Conservation (phyloP, 2,113 vertebrate genomes). For the Suncus etruscus region DNA sequence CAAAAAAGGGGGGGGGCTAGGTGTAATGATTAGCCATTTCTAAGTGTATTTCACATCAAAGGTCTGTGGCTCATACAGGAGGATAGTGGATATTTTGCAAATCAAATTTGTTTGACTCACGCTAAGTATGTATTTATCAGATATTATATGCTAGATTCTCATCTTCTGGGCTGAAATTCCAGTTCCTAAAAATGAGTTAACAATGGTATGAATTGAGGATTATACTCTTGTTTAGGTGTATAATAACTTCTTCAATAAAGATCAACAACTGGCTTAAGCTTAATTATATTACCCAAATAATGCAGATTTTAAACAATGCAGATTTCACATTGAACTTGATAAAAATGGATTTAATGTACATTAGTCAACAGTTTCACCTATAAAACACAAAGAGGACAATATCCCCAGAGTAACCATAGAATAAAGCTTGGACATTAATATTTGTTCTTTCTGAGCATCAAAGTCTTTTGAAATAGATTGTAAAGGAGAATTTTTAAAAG, state of each 20-base stretch:
- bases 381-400: constrained; percentile 34
- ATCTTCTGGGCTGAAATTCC: background rate
- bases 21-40: background rate
- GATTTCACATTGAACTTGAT: background rate
- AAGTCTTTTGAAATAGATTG: constrained; percentile 8
- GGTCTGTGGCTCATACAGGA: background rate
- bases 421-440: constrained; percentile 15
- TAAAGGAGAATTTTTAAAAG: constrained; percentile 49
- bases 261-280: background rate
- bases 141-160: background rate
- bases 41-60: background rate
- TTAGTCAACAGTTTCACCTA: background rate
- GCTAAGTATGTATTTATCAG: background rate
- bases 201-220: background rate
- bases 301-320: background rate
- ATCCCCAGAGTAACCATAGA: background rate
- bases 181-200: background rate
- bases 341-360: constrained; percentile 5
- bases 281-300: background rate
- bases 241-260: background rate
- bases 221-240: background rate
- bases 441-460: background rate
- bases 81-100: background rate
- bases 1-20: background rate
- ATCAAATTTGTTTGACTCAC: background rate